Percentiles rank a stretch among this genome's conserved stretches.
phyloP scores from a whole-genome alignment of 2,888 invertebrate genomes.

The Cataglyphis livida region DNA sequence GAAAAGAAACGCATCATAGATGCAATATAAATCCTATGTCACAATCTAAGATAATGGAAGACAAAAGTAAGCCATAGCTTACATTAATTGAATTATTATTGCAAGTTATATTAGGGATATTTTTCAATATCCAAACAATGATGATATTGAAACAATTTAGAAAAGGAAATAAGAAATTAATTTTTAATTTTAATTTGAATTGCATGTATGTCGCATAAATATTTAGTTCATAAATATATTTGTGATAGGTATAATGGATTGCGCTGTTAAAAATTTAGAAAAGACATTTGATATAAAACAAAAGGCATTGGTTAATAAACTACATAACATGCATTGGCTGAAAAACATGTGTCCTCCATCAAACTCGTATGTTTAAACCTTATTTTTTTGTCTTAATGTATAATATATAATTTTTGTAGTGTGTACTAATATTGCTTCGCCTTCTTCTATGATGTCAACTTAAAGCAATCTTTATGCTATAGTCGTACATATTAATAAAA shows the following conservation, averaged over 20 bases:
- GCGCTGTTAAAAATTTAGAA: slow-evolving; percentile 59
- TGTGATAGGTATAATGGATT: slow-evolving; percentile 72
- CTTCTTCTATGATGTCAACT: background rate
- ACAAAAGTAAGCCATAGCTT: background rate
- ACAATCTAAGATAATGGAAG: background rate
- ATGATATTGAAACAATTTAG: background rate
- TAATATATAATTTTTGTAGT: slow-evolving; percentile 26
- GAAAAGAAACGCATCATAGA: too few relatives aligned
- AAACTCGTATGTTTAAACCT: slow-evolving; percentile 68
- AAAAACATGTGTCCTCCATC: slow-evolving; percentile 67
- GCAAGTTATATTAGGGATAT: background rate
- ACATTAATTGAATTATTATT: background rate
- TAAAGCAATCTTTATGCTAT: background rate
- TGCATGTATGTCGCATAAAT: background rate
- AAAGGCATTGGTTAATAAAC: slow-evolving; percentile 64
- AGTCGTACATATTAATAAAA: background rate
- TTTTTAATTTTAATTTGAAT: background rate
- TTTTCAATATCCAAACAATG: background rate
- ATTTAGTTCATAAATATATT: slow-evolving; percentile 56
- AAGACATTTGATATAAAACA: slow-evolving; percentile 58
- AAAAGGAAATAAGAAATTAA: background rate
- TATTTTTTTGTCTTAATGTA: slow-evolving; percentile 53
- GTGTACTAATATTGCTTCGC: slow-evolving; percentile 6
- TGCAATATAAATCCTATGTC: background rate
- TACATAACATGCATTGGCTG: slow-evolving; percentile 78